Evolutionary conservation across 2,888 invertebrate species (phyloP), one percentile per base, ranked within the genome.

Genomic region (Ernsta delagoae): DNA sequence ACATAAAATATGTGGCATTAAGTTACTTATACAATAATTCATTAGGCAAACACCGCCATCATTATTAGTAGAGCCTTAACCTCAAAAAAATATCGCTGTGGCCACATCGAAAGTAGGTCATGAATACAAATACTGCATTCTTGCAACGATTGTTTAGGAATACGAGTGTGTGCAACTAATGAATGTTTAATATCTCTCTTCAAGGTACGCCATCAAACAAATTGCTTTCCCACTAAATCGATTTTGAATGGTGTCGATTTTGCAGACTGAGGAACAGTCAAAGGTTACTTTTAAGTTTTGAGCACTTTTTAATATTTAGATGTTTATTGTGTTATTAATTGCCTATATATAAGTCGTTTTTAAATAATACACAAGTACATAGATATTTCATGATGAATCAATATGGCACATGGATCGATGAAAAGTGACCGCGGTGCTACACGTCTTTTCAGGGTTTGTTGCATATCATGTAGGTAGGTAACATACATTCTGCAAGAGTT

Each of bases 51-150:
- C 36, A 5, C 31, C 48, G 48, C 50, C 39, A 16, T 39, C 36
- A 9, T 0, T 57, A 6, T 9, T 45, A 59, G 16, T 11, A 65
- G 36, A 36, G 12, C 45, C 45, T 65, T 45, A 57, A 16, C 36
- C 36, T 65, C 57, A 12, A 71, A 72, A 43, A 43, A 75, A 71
- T 65, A 70, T 73, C 66, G 69, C 56, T 59, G 54, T 70, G 64
- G 60, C 70, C 71, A 68, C 64, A 70, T 73, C 39, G 57, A 56
- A 72, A 72, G 70, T 70, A 70, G 72, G 73, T 68, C 74, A 73
- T 73, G 68, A 72, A 70, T 70, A 64, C 41, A 7, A 16, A 16
- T 16, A 61, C 43, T 45, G 59, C 66, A 63, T 54, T 67, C 59
- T 59, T 70, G 48, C 56, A 65, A 48, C 48, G 57, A 59, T 59